Base-by-base conservation (phyloP, 2,113 vertebrate genomes). In the Ciconia maguari region DNA sequence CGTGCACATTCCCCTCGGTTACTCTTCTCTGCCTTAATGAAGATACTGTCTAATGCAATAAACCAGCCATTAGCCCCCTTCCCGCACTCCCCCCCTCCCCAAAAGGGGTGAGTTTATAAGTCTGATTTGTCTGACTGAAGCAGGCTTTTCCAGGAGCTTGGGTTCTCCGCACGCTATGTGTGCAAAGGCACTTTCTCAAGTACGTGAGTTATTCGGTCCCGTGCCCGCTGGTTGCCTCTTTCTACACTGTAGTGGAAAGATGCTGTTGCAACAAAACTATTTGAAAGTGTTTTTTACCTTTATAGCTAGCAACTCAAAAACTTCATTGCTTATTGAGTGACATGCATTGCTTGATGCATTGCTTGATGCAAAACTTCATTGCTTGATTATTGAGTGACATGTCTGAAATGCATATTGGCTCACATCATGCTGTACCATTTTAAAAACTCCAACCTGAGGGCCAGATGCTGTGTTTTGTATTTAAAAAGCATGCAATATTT, bases 1-100 rank as follows among this genome's bases (percentile, higher is more conserved):
- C 29, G 7, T 87, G 81, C 48, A 22, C 83, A 57, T 93, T 96
- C 70, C 38, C 85, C 58, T 89, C 2, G 5, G 41, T 92, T 82
- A 95, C 92, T 96, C 66, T 70, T 48, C 66, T 84, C 21, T 41
- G 55, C 74, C 80, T 96, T 97, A 84, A 91, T 85, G 95, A 97
- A 96, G 94, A 91, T 69, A 25, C 48, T 81, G 68, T 64, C 91
- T 96, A 89, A 97, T 96, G 92, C 92, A 89, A 77, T 94, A 66
- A 96, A 95, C 74, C 77, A 66, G 64, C 89, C 69, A 14, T 87
- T 83, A 93, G 52, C 83, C 78, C 41, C 72, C 60, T 90, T 74
- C 41, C 54, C 32, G 44, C 20, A 7, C 52, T 74, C 74, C 78
- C 60, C 51, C 38, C 52, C 52, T 58, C 42, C 77, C 82, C 77